These are phyloP conservation scores for Parascotia fuliginaria DNA, from an alignment of 2,888 invertebrate species.

Conservation along the genomic window DNA sequence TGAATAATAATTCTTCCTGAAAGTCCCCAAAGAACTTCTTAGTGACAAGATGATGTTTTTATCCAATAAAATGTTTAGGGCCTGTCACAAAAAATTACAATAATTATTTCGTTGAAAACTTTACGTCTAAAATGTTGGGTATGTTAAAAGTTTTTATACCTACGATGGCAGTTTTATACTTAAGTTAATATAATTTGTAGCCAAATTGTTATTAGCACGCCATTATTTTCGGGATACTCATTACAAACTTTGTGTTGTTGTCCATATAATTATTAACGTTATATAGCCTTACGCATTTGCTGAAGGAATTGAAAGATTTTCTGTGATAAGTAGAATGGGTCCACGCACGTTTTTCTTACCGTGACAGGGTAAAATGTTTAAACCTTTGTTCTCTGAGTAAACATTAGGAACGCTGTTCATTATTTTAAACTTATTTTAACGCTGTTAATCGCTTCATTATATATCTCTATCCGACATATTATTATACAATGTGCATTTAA, in stretches of 20 bases:
- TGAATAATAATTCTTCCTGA: not conserved
- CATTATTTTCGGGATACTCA: slow-evolving; percentile 4
- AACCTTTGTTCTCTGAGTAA: too few relatives aligned
- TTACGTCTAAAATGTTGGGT: not conserved
- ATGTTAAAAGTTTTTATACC: slow-evolving; percentile 7
- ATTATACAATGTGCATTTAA: not conserved
- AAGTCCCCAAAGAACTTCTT: not conserved
- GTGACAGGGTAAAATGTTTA: too few relatives aligned
- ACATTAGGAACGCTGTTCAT: too few relatives aligned
- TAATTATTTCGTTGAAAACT: slow-evolving; percentile 5
- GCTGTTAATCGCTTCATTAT: too few relatives aligned
- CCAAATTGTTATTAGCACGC: slow-evolving; percentile 8
- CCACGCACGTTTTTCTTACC: too few relatives aligned
- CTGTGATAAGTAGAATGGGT: too few relatives aligned
- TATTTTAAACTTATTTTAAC: too few relatives aligned
- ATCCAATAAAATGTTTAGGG: not conserved
- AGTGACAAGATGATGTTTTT: not conserved
- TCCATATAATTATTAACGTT: slow-evolving; percentile 2
- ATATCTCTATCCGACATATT: too few relatives aligned
- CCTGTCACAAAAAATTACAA: not conserved
- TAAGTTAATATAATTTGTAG: slow-evolving; percentile 5
- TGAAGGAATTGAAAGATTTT: too few relatives aligned
- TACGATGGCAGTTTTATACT: slow-evolving; percentile 5
- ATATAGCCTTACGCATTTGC: too few relatives aligned
- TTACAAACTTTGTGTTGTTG: slow-evolving; percentile 7